A percentile compares a stretch with the other conserved stretches of the same genome.
These are phyloP conservation scores for Acanthosepion lycidas DNA, from an alignment of 2,888 invertebrate genomes.

Conservation along the genomic window DNA sequence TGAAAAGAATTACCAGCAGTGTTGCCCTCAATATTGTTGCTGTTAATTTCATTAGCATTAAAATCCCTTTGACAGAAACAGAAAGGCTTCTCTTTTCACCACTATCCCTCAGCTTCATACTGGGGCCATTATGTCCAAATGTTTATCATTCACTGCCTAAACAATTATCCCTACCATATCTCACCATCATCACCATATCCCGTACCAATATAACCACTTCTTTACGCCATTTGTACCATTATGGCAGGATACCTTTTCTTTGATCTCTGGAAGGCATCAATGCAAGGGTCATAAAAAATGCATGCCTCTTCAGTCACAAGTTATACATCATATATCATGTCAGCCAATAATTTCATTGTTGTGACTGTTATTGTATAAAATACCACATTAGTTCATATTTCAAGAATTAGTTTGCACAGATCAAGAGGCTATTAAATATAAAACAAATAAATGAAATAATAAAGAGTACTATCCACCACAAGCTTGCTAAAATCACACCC, in stretches of 20 bases:
- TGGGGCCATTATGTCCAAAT: background rate
- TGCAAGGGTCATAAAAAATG: background rate
- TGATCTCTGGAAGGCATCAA: background rate
- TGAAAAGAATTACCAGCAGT: too few relatives aligned
- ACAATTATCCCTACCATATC: background rate
- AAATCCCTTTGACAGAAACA: background rate
- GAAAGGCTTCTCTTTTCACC: background rate
- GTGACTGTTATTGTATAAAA: background rate
- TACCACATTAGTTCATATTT: background rate
- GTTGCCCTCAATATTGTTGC: background rate
- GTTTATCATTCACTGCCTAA: background rate
- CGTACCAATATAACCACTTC: background rate
- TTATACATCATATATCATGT: conserved; percentile 33
- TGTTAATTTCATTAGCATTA: background rate
- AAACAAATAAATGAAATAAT: background rate
- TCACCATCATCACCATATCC: background rate
- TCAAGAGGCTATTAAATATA: background rate
- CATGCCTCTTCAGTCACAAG: background rate
- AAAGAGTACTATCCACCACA: background rate
- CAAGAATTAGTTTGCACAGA: background rate
- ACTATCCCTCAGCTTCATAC: background rate
- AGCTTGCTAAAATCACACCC: background rate
- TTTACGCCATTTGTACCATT: background rate
- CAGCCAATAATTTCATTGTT: background rate
- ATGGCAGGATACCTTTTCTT: background rate